Base-by-base conservation (phyloP, 2,113 vertebrate species). In the Prionailurus viverrinus region DNA sequence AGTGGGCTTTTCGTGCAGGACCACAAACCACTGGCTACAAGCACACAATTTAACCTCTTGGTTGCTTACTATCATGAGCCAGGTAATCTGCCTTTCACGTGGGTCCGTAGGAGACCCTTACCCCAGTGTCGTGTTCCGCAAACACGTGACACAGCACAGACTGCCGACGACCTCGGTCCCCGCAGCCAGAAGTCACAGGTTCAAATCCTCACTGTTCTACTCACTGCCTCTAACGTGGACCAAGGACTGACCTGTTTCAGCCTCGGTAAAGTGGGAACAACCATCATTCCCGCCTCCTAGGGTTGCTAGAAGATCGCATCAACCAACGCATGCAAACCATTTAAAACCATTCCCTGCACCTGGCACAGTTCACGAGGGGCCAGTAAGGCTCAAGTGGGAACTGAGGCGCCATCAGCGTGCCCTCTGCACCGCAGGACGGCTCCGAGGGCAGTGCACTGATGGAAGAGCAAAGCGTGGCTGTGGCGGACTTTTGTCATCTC, bases 361-460 rank as follows among this genome's bases (percentile, higher is more conserved):
- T 8, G 33, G 76, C 29, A 8, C 58, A 53, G 58, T 14, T 82
- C 48, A 89, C 10, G 53, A 84, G 36, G 48, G 61, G 69, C 36
- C 51, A n/a, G 7, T 0, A 11, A 29, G 33, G 29, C 66, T 4
- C 16, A 45, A 3, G 3, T 0, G 31, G 73, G 1, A 61, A 33
- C 2, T 0, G 12, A 79, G 31, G 92, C 1, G 1, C 23, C 18
- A 11, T 11, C 6, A 10, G 63, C 19, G 29, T 0, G 4, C 15
- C 39, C 11, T 53, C 73, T 16, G 73, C 6, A 14, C 31, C 39
- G 55, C 2, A 25, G 7, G 48, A 7, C n/a, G 14, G 7, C 33
- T 31, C n/a, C 0, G 9, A 45, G 53, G 80, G 33, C 1, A 36
- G 13, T 0, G 48, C 12, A 14, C 73, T n/a, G 6, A 27, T 1